phyloP scores from a whole-genome alignment of 2,888 invertebrate genomes.

The Cheilosia vernalis region DNA sequence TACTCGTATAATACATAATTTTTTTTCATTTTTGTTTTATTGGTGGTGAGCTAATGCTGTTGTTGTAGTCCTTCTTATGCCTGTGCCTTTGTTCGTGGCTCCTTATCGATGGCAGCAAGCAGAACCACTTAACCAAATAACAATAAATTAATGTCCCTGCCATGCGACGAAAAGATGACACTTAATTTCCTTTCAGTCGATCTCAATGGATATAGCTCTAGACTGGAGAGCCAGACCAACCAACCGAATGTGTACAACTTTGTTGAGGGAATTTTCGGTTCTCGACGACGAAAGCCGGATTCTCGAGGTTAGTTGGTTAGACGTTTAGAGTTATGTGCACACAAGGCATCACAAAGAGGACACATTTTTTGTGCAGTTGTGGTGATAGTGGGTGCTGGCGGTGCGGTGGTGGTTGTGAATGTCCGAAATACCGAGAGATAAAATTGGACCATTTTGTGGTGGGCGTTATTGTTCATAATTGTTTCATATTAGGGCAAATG shows the following conservation, averaged over 20 bases:
- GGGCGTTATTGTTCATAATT: constrained; percentile 73
- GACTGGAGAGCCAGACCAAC: constrained; percentile 13
- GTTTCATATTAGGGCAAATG: constrained; percentile 70
- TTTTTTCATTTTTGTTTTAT: constrained; percentile 33
- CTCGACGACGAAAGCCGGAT: constrained; percentile 39
- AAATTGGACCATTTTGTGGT: constrained; percentile 68
- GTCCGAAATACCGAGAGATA: constrained; percentile 64
- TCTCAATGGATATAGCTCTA: constrained; percentile 45
- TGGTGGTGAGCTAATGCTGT: constrained; percentile 34
- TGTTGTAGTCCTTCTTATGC: constrained; percentile 46
- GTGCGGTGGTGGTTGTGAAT: constrained; percentile 22
- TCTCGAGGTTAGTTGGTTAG: constrained; percentile 48
- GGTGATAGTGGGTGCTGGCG: neutral
- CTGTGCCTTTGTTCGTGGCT: constrained; percentile 54
- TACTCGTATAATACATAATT: too few species aligned
- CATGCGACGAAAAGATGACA: constrained; percentile 74
- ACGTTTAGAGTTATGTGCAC: constrained; percentile 31
- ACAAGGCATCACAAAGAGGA: constrained; percentile 4
- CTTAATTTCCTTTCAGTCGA: constrained; percentile 73
- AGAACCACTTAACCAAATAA: constrained; percentile 74
- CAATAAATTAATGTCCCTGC: constrained; percentile 72
- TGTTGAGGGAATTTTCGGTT: constrained; percentile 30
- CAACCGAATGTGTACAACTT: constrained; percentile 52
- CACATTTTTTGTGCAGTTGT: constrained; percentile 18
- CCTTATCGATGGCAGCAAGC: constrained; percentile 71